phyloP scores from a whole-genome alignment of 2,113 vertebrate genomes.

The Cromileptes altivelis region DNA sequence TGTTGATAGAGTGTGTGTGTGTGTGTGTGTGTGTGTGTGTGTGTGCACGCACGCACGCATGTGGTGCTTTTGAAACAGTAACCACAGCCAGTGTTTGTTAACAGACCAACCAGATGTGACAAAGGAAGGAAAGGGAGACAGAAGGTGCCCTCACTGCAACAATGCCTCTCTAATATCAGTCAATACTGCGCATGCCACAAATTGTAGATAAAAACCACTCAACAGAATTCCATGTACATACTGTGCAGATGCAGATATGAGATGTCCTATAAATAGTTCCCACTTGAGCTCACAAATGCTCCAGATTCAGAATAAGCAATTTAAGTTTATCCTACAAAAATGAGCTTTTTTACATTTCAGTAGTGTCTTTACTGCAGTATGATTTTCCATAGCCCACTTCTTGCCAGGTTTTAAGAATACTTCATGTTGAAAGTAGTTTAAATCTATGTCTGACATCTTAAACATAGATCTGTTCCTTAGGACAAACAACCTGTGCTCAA shows the following conservation, averaged over 20 bases:
- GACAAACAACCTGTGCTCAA: not conserved
- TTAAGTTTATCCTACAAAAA: not conserved
- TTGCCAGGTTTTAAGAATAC: not conserved
- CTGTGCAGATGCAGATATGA: not conserved
- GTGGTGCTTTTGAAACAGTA: slow-evolving; percentile 24
- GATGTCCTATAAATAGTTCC: not conserved
- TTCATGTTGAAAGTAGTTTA: not conserved
- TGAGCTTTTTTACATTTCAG: not conserved
- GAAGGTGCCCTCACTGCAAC: not conserved
- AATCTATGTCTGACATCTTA: not conserved
- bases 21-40: slow-evolving; percentile 32
- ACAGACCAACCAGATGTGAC: slow-evolving; percentile 26
- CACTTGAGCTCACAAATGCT: not conserved
- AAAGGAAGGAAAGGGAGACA: slow-evolving; percentile 26
- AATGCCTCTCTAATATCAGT: not conserved
- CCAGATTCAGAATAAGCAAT: too few relatives aligned
- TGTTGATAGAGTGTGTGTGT: slow-evolving; percentile 18
- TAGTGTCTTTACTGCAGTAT: not conserved
- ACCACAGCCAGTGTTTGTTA: slow-evolving; percentile 30
- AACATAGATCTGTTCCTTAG: not conserved
- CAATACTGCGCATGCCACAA: not conserved
- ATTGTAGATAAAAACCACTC: not conserved
- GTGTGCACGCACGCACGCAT: not conserved
- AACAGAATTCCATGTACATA: not conserved
- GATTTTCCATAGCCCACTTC: not conserved